phyloP scores from a whole-genome alignment of 1,140 invertebrate species.

The Anastrepha obliqua region DNA sequence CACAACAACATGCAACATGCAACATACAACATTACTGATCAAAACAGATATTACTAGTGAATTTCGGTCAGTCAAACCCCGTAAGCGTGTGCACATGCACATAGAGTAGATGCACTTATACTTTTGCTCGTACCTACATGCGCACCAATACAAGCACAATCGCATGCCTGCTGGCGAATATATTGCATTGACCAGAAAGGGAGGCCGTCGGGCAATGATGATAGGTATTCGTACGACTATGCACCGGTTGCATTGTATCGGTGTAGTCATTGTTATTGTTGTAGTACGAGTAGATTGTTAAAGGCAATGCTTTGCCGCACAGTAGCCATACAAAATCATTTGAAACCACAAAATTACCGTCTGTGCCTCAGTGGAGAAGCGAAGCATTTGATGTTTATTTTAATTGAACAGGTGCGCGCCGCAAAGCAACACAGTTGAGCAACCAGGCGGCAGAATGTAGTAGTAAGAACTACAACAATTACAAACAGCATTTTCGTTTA shows the following conservation, averaged over 20 bases:
- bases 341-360: constrained; percentile 38
- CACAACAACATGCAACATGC: neutral
- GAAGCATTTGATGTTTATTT: constrained; percentile 47
- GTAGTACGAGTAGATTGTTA: neutral
- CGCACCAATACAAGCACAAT: neutral
- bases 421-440: neutral
- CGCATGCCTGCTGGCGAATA: neutral
- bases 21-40: neutral
- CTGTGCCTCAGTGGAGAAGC: neutral
- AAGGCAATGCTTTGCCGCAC: neutral
- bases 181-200: neutral
- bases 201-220: neutral
- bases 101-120: too few relatives aligned
- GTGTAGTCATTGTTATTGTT: neutral
- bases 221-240: neutral
- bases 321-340: neutral
- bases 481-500: too few relatives aligned
- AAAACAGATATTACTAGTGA: neutral
- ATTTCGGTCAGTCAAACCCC: too few relatives aligned
- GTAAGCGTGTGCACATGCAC: too few relatives aligned
- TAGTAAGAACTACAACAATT: too few relatives aligned
- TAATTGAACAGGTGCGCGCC: constrained; percentile 25
- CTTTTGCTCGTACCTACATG: neutral
- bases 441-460: neutral
- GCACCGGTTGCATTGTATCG: neutral